Base-by-base conservation (phyloP, 1,140 invertebrate genomes). In the Drosophila tani region DNA sequence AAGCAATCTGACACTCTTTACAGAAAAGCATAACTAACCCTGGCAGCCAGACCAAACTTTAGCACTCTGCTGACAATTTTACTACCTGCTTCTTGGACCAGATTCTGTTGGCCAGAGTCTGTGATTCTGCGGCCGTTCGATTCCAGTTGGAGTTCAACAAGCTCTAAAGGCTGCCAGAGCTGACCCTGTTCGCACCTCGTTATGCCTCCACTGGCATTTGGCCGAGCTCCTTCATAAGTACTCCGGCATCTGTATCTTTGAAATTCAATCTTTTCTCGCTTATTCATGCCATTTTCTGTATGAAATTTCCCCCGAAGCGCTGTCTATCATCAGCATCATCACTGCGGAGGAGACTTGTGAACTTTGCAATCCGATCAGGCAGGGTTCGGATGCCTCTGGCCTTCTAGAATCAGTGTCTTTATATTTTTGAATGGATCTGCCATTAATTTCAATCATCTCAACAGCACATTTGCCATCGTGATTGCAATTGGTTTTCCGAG, bases 111-210 rank as follows among this genome's bases (percentile, higher is more conserved):
- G 69, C 51, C 69, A 11, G n/a, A 11, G 35, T 43, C 40, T 38
- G 24, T 12, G n/a, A 8, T n/a, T 64, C 35, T 35, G 11, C 49
- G 17, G 35, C 19, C 58, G 14, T 29, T 68, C 35, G 46, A 49
- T 47, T 68, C 3, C 12, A 17, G 0, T 60, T 47, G 7, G 66
- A 69, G 62, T 69, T 69, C 66, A 53, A 51, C 60, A 53, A 43
- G 67, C 63, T 35, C 43, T 50, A 60, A 62, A 58, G 76, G 58
- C 51, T 32, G 67, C 59, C 60, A 38, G 24, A 53, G 64, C 60
- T 88, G 84, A 88, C 85, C 84, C 81, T 84, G 85, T 90, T 88
- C 63, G 84, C 82, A 67, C 67, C 59, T 85, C 68, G 82, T 81
- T 85, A 77, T 56, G 77, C 41, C 55, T 84, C 75, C 71, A 47